These are phyloP conservation scores for Chromobotia macracanthus DNA, from an alignment of 2,797 vertebrate genomes.

Conservation along the genomic window DNA sequence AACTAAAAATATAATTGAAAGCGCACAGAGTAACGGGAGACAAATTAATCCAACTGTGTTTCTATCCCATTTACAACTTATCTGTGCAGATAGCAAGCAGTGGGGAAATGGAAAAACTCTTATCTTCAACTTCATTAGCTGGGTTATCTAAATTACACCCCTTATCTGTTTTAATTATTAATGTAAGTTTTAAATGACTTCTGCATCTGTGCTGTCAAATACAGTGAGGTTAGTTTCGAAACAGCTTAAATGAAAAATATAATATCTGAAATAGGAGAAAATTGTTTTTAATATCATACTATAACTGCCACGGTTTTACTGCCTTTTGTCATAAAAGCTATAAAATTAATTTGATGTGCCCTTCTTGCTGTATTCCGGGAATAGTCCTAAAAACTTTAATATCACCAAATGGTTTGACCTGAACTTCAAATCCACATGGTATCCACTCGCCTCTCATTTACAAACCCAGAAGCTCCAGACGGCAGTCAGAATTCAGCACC, in stretches of 20 bases:
- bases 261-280: background rate
- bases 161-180: conserved; percentile 59
- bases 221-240: background rate
- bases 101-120: conserved; percentile 57
- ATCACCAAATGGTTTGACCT: conserved; percentile 28
- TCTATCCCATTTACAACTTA: conserved; percentile 54
- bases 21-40: conserved; percentile 21
- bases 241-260: conserved; percentile 21
- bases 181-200: conserved; percentile 52
- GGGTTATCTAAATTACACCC: conserved; percentile 56
- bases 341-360: conserved; percentile 2
- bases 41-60: conserved; percentile 42
- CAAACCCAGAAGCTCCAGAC: conserved; percentile 5
- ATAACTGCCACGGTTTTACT: background rate
- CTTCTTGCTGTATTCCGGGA: conserved; percentile 12
- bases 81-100: conserved; percentile 51
- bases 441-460: conserved; percentile 6
- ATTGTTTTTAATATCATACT: background rate
- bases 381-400: background rate
- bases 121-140: conserved; percentile 59
- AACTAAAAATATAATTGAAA: conserved; percentile 34
- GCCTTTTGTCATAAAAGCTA: background rate
- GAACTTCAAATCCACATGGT: conserved; percentile 23
- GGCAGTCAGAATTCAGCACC: conserved; percentile 52
- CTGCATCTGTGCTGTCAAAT: conserved; percentile 23